Evolutionary conservation across 2,888 invertebrate genomes (phyloP).

Genomic region (Sphaeridia pumilis): DNA sequence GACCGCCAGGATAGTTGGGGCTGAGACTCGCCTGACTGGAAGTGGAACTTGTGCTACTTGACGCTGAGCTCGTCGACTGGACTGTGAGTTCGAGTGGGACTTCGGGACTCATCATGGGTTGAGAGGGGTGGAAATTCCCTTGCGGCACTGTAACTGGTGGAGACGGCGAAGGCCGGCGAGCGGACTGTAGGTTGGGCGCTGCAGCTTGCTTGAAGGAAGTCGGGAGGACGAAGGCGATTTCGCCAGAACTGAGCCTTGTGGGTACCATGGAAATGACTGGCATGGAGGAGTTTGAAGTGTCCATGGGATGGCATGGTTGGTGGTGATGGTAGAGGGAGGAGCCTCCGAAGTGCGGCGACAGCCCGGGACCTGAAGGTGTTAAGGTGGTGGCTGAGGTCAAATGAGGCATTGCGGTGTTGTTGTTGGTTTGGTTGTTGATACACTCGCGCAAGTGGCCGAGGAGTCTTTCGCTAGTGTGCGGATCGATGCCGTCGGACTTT

Average conservation of each 20-base stretch:
- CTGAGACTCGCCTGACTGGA: slow-evolving; percentile 16
- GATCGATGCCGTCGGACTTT: slow-evolving; percentile 18
- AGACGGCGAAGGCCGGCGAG: slow-evolving; percentile 3
- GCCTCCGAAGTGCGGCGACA: not conserved
- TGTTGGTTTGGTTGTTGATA: slow-evolving; percentile 4
- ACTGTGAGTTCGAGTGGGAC: slow-evolving; percentile 24
- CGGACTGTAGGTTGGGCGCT: not conserved
- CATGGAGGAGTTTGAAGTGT: slow-evolving; percentile 6
- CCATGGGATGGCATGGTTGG: slow-evolving; percentile 12
- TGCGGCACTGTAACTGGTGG: not conserved
- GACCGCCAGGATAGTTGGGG: slow-evolving; percentile 10
- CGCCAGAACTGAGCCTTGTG: slow-evolving; percentile 20
- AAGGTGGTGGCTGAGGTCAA: not conserved
- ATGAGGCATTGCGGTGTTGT: not conserved
- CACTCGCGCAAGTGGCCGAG: slow-evolving; percentile 19
- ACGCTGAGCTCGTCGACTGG: slow-evolving; percentile 7
- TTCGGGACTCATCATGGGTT: slow-evolving; percentile 21
- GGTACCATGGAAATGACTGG: slow-evolving; percentile 23
- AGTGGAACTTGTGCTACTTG: not conserved
- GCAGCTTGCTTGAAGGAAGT: slow-evolving; percentile 4
- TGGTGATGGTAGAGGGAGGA: not conserved
- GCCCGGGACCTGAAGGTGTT: not conserved
- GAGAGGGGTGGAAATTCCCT: slow-evolving; percentile 6
- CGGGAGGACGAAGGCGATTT: slow-evolving; percentile 25
- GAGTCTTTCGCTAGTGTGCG: slow-evolving; percentile 16